phyloP scores from a whole-genome alignment of 2,113 vertebrate species.

The rat (Rattus norvegicus) region GRCr8 NC_086026.1:74171501-74172000 shows the following conservation, averaged over 20 bases:
- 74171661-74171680: conserved; percentile 38
- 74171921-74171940: neutral
- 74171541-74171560: neutral
- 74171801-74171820: neutral
- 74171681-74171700: neutral
- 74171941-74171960: neutral
- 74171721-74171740: neutral
- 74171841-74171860: neutral
- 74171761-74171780: neutral
- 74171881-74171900: conserved; percentile 12
- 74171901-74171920: neutral
- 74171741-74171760: neutral
- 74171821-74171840: neutral
- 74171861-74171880: conserved; percentile 21
- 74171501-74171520: neutral
- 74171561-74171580: neutral
- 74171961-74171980: neutral
- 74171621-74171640: neutral
- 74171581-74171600: neutral
- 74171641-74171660: neutral
- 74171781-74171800: neutral
- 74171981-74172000: neutral
- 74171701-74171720: neutral
- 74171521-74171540: neutral
- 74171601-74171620: neutral